Evolutionary conservation across 2,113 vertebrate species (phyloP).

Genomic region (Gorsachius goisagi): DNA sequence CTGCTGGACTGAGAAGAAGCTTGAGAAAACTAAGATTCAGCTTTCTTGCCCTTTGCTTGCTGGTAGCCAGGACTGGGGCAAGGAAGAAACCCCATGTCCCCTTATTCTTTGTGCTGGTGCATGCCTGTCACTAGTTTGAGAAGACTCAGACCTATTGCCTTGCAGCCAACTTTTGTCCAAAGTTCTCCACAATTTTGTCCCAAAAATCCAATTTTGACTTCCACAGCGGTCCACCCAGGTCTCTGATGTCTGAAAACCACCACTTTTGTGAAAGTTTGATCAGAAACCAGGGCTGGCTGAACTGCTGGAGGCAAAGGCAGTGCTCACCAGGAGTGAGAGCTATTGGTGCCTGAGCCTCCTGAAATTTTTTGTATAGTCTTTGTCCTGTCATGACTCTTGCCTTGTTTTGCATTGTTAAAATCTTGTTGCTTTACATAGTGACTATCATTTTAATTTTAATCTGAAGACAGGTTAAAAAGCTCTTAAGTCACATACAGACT

Average conservation of each 20-base stretch:
- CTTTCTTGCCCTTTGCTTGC: neutral
- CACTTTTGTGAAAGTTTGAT: neutral
- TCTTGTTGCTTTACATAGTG: neutral
- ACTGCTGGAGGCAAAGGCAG: neutral
- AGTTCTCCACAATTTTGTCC: neutral
- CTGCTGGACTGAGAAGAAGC: neutral
- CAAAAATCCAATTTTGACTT: neutral
- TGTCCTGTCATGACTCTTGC: neutral
- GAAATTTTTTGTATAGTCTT: neutral
- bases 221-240: neutral
- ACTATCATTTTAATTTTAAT: neutral
- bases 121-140: neutral
- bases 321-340: neutral
- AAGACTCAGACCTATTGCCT: neutral
- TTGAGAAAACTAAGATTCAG: neutral
- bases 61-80: neutral
- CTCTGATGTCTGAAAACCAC: neutral
- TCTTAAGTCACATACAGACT: too few relatives aligned
- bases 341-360: neutral
- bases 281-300: neutral
- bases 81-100: neutral
- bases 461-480: neutral
- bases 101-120: neutral
- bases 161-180: neutral
- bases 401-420: neutral